Conservation (phyloP, 2,888 invertebrate genomes). For the Scaptomyza caliginosa region DNA sequence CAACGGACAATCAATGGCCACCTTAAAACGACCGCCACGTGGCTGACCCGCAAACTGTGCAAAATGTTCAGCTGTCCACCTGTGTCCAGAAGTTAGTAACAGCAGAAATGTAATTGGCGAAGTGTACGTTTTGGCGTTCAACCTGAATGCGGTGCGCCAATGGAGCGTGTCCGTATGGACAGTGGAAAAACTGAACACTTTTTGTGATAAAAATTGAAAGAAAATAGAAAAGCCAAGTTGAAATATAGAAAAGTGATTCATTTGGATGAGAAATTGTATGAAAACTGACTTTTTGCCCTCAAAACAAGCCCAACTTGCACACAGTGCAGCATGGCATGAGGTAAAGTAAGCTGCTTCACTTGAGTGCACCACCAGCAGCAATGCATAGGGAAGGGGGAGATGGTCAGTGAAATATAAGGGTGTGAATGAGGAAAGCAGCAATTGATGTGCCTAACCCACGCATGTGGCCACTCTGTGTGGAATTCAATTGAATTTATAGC, state of each 20-base stretch:
- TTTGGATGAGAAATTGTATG: no score
- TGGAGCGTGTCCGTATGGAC: constrained; percentile 46
- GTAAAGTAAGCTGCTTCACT: constrained; percentile 44
- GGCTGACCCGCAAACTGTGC: constrained; percentile 9
- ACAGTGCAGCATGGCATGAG: constrained; percentile 14
- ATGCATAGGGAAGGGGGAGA: not conserved
- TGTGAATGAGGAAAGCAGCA: not conserved
- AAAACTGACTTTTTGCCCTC: not conserved
- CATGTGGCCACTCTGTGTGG: constrained; percentile 63
- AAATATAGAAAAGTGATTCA: not conserved
- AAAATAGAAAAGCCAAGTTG: not conserved
- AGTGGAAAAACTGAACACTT: not conserved
- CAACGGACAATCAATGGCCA: constrained; percentile 67
- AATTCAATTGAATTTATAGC: constrained; percentile 65
- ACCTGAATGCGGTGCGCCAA: constrained; percentile 57
- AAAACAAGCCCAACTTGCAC: not conserved
- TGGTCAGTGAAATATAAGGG: not conserved
- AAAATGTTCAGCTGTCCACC: not conserved
- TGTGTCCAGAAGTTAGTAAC: constrained; percentile 5
- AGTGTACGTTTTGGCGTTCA: constrained; percentile 56
- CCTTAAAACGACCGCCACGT: constrained; percentile 52
- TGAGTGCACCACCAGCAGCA: constrained; percentile 51
- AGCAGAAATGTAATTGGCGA: constrained; percentile 67
- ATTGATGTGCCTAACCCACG: constrained; percentile 62
- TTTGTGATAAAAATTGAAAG: not conserved